phyloP scores from a whole-genome alignment of 92 coral and sea anemone genomes.

The Epizoanthus rinbou region DNA sequence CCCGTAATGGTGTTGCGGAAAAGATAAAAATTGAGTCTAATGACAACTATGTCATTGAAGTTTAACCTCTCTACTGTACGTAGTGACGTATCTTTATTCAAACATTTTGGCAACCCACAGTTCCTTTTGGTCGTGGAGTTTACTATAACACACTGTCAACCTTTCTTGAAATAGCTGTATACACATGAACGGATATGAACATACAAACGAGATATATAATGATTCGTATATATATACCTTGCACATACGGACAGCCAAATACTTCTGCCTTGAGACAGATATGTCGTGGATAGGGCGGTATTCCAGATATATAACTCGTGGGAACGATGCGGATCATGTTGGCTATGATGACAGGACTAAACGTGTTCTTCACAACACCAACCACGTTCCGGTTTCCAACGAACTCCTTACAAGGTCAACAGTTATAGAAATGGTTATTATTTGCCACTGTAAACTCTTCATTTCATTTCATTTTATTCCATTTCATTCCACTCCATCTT shows the following conservation, averaged over 20 bases:
- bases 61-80: too few relatives aligned
- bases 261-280: constrained; percentile 83
- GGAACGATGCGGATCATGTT: constrained; percentile 76
- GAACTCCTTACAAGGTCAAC: constrained; percentile 61
- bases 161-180: too few relatives aligned
- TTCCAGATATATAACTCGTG: constrained; percentile 54
- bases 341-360: constrained; percentile 66
- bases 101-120: too few relatives aligned
- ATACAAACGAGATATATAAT: neutral
- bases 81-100: too few relatives aligned
- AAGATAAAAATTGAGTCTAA: too few relatives aligned
- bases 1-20: too few relatives aligned
- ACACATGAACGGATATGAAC: too few relatives aligned
- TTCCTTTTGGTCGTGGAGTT: too few relatives aligned
- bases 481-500: too few relatives aligned
- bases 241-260: constrained; percentile 67
- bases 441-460: neutral
- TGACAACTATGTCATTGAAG: too few relatives aligned
- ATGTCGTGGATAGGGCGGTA: constrained; percentile 27
- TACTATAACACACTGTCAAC: too few relatives aligned
- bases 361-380: constrained; percentile 33
- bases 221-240: constrained; percentile 52
- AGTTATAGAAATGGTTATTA: neutral
- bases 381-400: constrained; percentile 53
- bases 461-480: too few relatives aligned